Evolutionary conservation across 1,140 invertebrate genomes (phyloP), one percentile per base, ranked within the genome.

Genomic region (Brachionus rotundiformis): DNA sequence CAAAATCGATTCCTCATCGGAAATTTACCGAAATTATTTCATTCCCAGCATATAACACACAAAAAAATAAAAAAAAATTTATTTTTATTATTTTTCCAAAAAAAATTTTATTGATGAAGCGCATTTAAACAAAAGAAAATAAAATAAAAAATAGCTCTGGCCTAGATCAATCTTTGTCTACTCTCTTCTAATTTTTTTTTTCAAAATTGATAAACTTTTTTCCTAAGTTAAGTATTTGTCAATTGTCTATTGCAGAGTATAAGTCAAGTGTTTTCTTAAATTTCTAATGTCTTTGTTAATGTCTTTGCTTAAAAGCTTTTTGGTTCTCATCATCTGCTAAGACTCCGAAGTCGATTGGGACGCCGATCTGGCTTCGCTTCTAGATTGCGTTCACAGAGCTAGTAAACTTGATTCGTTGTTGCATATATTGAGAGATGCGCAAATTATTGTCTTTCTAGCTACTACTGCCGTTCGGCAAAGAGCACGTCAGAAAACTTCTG

Each of bases 1-100:
- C 47, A 54, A 54, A 49, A 54, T 54, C 36, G 36, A 39, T 39
- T 39, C 36, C 36, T 39, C 36, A 39, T 39, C 47, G 47, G 47
- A 54, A 54, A 54, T 54, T 54, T 54, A 54, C 47, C 47, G 47
- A 54, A 54, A 54, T 54, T 54, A 25, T 54, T 54, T 19, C n/a
- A 54, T 54, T 54, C 47, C 47, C 7, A 19, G 47, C 47, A n/a
- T n/a, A n/a, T n/a, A n/a, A n/a, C n/a, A n/a, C n/a, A n/a, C n/a
- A n/a, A n/a, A n/a, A n/a, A n/a, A n/a, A n/a, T n/a, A n/a, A n/a
- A n/a, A n/a, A n/a, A 1, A 49, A 54, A 7, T 25, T 54, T 54
- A 19, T 3, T 54, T 25, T 54, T 54, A 8, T 54, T 25, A 54
- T 54, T 54, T 54, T 8, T 54, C n/a, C n/a, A n/a, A n/a, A n/a